Conservation (phyloP, 2,888 invertebrate genomes). For the Blera fallax region DNA sequence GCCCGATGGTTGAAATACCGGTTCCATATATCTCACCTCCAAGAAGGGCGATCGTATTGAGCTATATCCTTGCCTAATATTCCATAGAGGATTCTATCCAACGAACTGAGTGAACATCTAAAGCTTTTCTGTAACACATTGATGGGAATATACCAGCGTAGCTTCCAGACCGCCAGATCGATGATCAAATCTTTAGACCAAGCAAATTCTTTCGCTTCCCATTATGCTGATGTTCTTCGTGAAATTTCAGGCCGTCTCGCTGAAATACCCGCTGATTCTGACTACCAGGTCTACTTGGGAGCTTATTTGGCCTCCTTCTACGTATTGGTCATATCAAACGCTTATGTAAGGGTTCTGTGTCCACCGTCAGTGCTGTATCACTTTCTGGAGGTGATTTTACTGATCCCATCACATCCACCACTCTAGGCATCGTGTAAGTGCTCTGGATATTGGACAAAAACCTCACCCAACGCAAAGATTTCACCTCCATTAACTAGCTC, state of each 20-base stretch:
- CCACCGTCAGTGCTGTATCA: constrained; percentile 99
- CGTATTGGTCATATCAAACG: constrained; percentile 98
- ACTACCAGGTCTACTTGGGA: constrained; percentile 99
- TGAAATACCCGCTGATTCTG: constrained; percentile 99
- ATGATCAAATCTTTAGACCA: too few species aligned
- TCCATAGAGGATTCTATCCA: too few species aligned
- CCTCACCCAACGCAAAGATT: constrained; percentile 99
- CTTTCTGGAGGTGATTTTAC: constrained; percentile 99
- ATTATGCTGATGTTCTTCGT: constrained; percentile 99
- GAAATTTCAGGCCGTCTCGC: constrained; percentile 99
- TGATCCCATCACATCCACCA: constrained; percentile 99
- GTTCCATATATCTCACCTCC: too few species aligned
- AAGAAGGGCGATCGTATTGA: too few species aligned
- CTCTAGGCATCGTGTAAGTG: constrained; percentile 99
- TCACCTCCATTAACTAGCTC: constrained; percentile 99
- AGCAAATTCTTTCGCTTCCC: constrained; percentile 99
- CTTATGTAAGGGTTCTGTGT: constrained; percentile 98
- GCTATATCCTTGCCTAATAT: too few species aligned
- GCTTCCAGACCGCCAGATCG: too few species aligned
- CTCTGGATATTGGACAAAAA: constrained; percentile 99
- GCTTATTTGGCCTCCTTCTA: constrained; percentile 99
- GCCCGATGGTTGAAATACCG: too few species aligned
- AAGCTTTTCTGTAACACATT: too few species aligned
- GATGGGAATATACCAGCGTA: too few species aligned
- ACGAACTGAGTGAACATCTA: too few species aligned